Percentiles rank a stretch among this genome's conserved stretches.
phyloP scores from a whole-genome alignment of 2,888 invertebrate species.

The Lasioglossum marginatum region DNA sequence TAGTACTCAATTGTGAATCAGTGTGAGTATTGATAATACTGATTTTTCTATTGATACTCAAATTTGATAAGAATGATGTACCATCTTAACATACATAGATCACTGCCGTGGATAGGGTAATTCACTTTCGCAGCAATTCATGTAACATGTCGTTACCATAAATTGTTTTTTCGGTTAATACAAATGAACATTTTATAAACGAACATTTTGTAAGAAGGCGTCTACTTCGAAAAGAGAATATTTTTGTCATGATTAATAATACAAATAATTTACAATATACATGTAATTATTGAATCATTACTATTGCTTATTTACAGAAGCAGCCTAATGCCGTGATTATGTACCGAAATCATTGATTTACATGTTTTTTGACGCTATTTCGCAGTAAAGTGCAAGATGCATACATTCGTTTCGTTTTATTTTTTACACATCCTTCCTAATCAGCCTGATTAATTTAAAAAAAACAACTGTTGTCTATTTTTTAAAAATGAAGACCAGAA shows the following conservation, averaged over 20 bases:
- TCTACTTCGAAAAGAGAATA: slow-evolving; percentile 31
- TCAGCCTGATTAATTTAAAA: not conserved
- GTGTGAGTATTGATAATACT: slow-evolving; percentile 11
- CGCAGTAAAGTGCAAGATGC: slow-evolving; percentile 54
- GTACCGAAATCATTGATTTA: slow-evolving; percentile 47
- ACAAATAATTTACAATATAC: slow-evolving; percentile 22
- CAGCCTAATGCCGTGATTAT: slow-evolving; percentile 40
- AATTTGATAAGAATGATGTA: slow-evolving; percentile 20
- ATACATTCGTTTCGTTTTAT: slow-evolving; percentile 13
- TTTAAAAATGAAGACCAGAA: slow-evolving; percentile 9
- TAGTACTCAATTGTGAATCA: slow-evolving; percentile 55
- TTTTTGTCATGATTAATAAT: slow-evolving; percentile 31
- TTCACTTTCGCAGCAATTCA: slow-evolving; percentile 18
- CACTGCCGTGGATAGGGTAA: slow-evolving; percentile 45
- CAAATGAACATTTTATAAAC: slow-evolving; percentile 6
- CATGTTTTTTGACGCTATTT: slow-evolving; percentile 48
- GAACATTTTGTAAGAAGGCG: slow-evolving; percentile 19
- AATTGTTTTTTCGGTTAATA: slow-evolving; percentile 10
- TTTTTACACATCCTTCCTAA: slow-evolving; percentile 15
- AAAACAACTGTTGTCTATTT: not conserved
- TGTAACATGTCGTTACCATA: not conserved
- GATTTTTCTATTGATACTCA: slow-evolving; percentile 40
- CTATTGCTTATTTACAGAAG: slow-evolving; percentile 33
- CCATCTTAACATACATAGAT: slow-evolving; percentile 16
- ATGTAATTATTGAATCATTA: slow-evolving; percentile 28